Conservation (phyloP, 2,797 vertebrate genomes). For the Pseudotriccus pelzelni region DNA sequence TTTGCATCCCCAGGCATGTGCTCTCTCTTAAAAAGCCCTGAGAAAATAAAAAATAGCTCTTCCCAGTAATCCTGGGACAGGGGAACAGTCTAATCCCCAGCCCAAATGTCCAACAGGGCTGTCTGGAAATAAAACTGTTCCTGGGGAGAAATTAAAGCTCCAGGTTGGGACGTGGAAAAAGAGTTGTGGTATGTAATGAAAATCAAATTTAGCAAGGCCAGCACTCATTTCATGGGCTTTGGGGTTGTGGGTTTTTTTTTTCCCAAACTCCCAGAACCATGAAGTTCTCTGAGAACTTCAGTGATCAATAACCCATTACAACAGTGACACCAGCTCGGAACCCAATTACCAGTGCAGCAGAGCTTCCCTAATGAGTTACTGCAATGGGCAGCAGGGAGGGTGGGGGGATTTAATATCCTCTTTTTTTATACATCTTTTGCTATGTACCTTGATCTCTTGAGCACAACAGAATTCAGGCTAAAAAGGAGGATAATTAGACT, state of each 20-base stretch:
- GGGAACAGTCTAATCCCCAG: slow-evolving; percentile 10
- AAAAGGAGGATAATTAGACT: slow-evolving; percentile 26
- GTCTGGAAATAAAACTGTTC: slow-evolving; percentile 47
- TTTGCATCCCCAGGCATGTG: neutral
- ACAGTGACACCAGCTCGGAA: slow-evolving; percentile 6
- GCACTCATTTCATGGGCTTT: slow-evolving; percentile 1
- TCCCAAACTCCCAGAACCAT: neutral
- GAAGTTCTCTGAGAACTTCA: slow-evolving; percentile 43
- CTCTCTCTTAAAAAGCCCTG: neutral
- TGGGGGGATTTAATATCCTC: neutral
- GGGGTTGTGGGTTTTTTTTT: neutral
- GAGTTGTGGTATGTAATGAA: slow-evolving; percentile 48
- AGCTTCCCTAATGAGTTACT: slow-evolving; percentile 41
- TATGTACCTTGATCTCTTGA: neutral
- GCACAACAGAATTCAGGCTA: neutral
- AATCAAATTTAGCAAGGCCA: slow-evolving; percentile 50
- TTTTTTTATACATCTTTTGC: neutral
- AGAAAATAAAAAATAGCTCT: slow-evolving; percentile 9
- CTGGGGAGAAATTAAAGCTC: slow-evolving; percentile 20
- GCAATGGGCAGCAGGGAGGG: neutral
- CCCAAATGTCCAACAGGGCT: neutral
- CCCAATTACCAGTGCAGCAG: slow-evolving; percentile 33
- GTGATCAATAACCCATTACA: slow-evolving; percentile 71
- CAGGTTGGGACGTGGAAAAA: neutral
- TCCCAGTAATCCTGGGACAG: neutral